Evolutionary conservation across 2,888 invertebrate genomes (phyloP).

Genomic region (Morpho helenor): DNA sequence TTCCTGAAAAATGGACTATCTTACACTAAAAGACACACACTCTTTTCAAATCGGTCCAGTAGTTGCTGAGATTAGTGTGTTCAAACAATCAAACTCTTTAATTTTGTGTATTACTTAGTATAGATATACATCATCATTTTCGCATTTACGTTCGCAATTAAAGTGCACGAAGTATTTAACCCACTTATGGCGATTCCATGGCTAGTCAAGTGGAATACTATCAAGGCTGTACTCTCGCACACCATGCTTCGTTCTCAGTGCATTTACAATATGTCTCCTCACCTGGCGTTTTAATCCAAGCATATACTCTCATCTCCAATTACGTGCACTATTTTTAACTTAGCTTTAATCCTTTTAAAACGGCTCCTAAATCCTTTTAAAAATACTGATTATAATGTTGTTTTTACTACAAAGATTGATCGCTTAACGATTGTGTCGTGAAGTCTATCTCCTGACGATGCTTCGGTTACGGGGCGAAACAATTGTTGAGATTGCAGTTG

Average conservation of each 20-base stretch:
- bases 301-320: conserved; percentile 19
- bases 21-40: too few relatives aligned
- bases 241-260: conserved; percentile 11
- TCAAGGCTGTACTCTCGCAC: conserved; percentile 20
- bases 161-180: conserved; percentile 13
- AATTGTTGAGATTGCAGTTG: too few relatives aligned
- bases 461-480: too few relatives aligned
- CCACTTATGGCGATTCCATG: conserved; percentile 21
- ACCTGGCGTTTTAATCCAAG: conserved; percentile 25
- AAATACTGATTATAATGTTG: too few relatives aligned
- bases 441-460: too few relatives aligned
- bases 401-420: too few relatives aligned
- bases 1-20: too few relatives aligned
- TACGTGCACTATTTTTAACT: conserved; percentile 9
- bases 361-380: not conserved
- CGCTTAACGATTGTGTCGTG: too few relatives aligned
- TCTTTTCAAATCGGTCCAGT: too few relatives aligned
- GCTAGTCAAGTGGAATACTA: conserved; percentile 22
- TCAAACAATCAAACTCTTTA: too few relatives aligned
- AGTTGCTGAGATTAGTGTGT: too few relatives aligned
- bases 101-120: too few relatives aligned
- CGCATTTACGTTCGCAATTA: conserved; percentile 8
- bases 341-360: not conserved
- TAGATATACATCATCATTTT: conserved; percentile 7
- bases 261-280: conserved; percentile 31